These are phyloP conservation scores for Phataginus tricuspis DNA, from an alignment of 2,797 vertebrate species.

Conservation along the genomic window DNA sequence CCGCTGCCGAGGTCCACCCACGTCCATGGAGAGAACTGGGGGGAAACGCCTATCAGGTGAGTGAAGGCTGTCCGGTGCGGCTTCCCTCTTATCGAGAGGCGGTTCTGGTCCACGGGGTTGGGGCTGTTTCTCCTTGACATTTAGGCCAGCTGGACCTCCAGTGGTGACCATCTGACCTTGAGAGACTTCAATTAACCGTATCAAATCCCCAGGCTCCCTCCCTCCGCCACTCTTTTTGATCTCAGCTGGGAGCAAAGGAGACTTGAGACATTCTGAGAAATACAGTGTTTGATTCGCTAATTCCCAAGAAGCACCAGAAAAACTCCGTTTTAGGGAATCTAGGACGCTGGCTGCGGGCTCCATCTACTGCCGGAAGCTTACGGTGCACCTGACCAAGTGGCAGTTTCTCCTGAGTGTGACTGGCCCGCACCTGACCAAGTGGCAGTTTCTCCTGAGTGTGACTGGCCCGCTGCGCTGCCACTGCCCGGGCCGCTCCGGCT, in stretches of 20 bases:
- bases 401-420: rapidly evolving
- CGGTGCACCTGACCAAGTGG: rapidly evolving
- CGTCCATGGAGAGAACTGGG: not conserved
- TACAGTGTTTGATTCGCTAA: not conserved
- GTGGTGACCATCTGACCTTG: not conserved
- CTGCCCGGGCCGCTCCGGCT: too few species aligned
- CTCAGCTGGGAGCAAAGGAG: not conserved
- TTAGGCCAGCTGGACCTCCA: not conserved
- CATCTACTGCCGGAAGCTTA: not conserved
- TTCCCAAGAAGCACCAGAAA: not conserved
- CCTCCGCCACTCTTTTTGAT: not conserved
- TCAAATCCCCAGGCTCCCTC: not conserved
- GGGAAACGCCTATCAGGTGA: not conserved
- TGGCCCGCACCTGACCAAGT: too few species aligned
- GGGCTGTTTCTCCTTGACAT: not conserved
- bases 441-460: too few species aligned
- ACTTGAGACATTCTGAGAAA: not conserved
- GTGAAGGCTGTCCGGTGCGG: rapidly evolving
- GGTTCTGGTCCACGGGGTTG: rapidly evolving
- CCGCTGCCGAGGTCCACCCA: not conserved
- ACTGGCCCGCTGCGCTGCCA: not conserved
- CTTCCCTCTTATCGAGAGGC: rapidly evolving
- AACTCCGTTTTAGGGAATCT: not conserved
- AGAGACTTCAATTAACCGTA: not conserved
- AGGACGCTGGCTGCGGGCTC: not conserved